Evolutionary conservation across 2,113 vertebrate species (phyloP).

Genomic region (Cromileptes altivelis): DNA sequence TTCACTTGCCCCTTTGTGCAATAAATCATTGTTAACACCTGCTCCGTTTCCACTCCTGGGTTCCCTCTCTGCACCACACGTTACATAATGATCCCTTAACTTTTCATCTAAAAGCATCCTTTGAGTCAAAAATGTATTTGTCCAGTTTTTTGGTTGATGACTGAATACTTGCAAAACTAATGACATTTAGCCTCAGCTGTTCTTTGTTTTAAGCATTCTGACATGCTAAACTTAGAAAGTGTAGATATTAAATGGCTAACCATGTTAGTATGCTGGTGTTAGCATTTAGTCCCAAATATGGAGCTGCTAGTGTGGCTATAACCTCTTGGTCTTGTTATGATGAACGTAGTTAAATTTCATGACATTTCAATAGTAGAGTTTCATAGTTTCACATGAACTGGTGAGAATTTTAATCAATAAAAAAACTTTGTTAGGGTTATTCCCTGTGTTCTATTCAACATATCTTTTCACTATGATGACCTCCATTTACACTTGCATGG

Average conservation of each 20-base stretch:
- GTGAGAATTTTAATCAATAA: background rate
- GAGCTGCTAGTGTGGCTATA: background rate
- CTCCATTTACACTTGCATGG: constrained; percentile 12
- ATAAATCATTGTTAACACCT: no score
- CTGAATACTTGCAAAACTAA: background rate
- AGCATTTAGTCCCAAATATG: background rate
- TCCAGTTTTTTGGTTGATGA: background rate
- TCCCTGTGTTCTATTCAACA: constrained; percentile 5
- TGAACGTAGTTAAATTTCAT: background rate
- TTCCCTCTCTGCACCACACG: no score
- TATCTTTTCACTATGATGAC: constrained; percentile 23
- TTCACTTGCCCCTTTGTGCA: no score
- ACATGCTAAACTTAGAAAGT: background rate
- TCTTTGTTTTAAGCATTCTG: background rate
- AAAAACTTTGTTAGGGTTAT: background rate
- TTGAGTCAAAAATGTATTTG: background rate
- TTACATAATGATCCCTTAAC: background rate
- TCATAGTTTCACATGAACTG: background rate
- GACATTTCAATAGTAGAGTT: background rate
- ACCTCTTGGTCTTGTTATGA: background rate
- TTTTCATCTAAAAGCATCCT: background rate
- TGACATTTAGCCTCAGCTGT: background rate
- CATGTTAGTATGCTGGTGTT: background rate
- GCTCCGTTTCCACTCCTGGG: no score
- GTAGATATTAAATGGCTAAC: background rate